A percentile compares a stretch with the other conserved stretches of the same genome.
Conservation (phyloP, 1,140 invertebrate genomes). For the Ips typographus region DNA sequence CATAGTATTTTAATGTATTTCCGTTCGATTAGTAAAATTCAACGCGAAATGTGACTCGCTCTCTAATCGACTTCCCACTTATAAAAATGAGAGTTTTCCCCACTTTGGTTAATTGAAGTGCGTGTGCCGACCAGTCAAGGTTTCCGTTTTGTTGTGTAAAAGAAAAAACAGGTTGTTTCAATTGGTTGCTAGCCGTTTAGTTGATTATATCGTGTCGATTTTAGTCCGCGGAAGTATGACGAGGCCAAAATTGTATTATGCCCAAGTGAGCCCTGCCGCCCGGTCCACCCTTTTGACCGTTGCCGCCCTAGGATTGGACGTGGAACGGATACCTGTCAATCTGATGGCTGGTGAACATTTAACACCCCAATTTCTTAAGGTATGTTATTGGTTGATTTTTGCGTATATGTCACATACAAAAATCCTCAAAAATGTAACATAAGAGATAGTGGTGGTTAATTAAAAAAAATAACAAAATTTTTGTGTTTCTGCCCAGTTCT, state of each 20-base stretch:
- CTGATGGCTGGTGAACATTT: slow-evolving; percentile 33
- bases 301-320: slow-evolving; percentile 67
- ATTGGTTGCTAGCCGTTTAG: not conserved
- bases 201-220: not conserved
- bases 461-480: not conserved
- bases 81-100: too few species aligned
- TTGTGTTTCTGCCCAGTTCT: too few species aligned
- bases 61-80: too few species aligned
- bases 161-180: too few species aligned
- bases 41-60: too few species aligned
- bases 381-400: slow-evolving; percentile 34
- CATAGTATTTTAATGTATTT: too few species aligned
- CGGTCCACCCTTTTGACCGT: slow-evolving; percentile 62
- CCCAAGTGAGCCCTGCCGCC: slow-evolving; percentile 58
- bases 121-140: too few species aligned
- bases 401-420: too few species aligned
- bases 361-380: slow-evolving; percentile 34
- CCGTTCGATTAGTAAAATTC: too few species aligned
- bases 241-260: slow-evolving; percentile 47
- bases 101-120: too few species aligned
- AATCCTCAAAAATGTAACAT: too few species aligned
- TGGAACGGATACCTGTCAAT: slow-evolving; percentile 67
- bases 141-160: too few species aligned
- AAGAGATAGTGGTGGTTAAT: slow-evolving; percentile 8
- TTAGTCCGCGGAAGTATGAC: slow-evolving; percentile 10